Conservation (phyloP, 2,797 vertebrate species). For the Acrossocheilus fasciatus region DNA sequence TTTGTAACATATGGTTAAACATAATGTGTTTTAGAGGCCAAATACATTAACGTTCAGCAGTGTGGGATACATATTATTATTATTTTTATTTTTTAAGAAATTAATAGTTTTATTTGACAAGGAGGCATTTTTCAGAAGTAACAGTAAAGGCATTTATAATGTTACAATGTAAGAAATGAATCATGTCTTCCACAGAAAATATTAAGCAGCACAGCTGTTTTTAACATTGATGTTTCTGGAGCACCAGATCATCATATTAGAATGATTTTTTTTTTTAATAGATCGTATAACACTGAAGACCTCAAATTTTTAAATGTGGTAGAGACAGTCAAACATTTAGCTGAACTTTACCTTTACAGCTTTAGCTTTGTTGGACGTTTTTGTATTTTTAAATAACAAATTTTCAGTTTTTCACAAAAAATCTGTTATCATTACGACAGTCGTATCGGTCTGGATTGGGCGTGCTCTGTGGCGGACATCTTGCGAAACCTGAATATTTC, state of each 20-base stretch:
- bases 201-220: background rate
- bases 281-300: background rate
- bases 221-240: background rate
- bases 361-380: background rate
- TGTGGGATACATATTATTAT: too few relatives aligned
- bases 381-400: background rate
- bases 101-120: background rate
- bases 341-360: background rate
- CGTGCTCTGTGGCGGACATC: slow-evolving; percentile 94
- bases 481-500: slow-evolving; percentile 88
- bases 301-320: background rate
- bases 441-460: slow-evolving; percentile 96
- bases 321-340: background rate
- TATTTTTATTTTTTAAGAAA: background rate
- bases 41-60: background rate
- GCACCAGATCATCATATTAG: background rate
- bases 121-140: background rate
- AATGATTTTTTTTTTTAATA: too few relatives aligned
- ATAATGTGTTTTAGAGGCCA: background rate
- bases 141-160: background rate
- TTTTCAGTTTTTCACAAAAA: background rate
- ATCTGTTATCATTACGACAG: slow-evolving; percentile 70
- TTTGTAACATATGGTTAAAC: background rate
- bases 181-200: background rate
- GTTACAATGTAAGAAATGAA: background rate